Conservation (phyloP, 53 echinoderm and acorn worm species). For the Paelopatides confundens region DNA sequence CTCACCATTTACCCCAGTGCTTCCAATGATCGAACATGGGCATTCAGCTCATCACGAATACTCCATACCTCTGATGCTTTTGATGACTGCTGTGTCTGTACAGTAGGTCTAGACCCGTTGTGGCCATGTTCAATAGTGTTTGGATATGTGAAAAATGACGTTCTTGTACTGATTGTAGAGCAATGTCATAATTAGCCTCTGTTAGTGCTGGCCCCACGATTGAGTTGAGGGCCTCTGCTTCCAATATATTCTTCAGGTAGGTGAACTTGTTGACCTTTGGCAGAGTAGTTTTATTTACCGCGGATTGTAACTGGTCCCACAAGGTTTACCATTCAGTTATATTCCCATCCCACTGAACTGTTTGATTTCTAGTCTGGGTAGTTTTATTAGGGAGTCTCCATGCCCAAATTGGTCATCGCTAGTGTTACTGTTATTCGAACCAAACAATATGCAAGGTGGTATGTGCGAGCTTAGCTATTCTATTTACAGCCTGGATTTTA, state of each 20-base stretch:
- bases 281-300: constrained; percentile 1
- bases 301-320: constrained; percentile 25
- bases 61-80: background rate
- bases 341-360: background rate
- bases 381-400: background rate
- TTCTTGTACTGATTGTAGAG: background rate
- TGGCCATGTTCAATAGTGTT: constrained; percentile 31
- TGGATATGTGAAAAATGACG: constrained; percentile 30
- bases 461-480: too few relatives aligned
- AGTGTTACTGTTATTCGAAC: too few relatives aligned
- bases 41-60: constrained; percentile 9
- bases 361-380: constrained; percentile 33
- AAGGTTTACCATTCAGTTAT: background rate
- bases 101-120: background rate
- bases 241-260: constrained; percentile 13
- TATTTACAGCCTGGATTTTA: background rate
- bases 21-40: constrained; percentile 37
- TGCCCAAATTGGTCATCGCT: background rate
- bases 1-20: constrained; percentile 21
- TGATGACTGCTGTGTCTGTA: constrained; percentile 8
- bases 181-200: constrained; percentile 25
- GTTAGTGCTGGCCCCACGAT: constrained; percentile 26
- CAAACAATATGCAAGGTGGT: too few relatives aligned
- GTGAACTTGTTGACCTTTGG: constrained; percentile 44
- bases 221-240: too few relatives aligned